A percentile compares a stretch with the other conserved stretches of the same genome.
phyloP scores from a whole-genome alignment of 2,888 invertebrate genomes.

The Agonopterix alstromeriana region DNA sequence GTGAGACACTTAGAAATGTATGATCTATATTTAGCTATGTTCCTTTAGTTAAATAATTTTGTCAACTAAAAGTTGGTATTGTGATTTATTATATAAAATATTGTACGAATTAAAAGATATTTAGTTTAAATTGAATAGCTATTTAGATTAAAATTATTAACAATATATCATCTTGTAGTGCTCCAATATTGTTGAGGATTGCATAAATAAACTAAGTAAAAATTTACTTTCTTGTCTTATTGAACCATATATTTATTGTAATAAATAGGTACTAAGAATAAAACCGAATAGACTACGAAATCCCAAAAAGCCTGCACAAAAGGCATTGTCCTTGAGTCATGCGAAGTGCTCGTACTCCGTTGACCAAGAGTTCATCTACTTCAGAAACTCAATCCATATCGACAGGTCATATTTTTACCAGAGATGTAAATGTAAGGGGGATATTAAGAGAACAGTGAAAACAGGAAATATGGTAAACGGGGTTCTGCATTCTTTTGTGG shows the following conservation, averaged over 20 bases:
- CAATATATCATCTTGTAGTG: conserved; percentile 58
- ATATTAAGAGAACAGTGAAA: no score
- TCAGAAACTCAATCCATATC: no score
- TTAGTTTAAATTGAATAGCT: conserved; percentile 61
- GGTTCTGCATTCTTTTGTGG: no score
- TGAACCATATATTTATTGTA: background rate
- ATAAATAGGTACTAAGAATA: no score
- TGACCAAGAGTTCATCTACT: no score
- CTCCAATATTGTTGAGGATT: conserved; percentile 68
- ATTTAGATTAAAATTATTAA: conserved; percentile 56
- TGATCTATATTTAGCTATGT: conserved; percentile 47
- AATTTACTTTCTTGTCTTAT: conserved; percentile 14
- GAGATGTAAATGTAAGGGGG: no score
- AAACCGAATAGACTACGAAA: no score
- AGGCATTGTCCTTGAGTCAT: no score
- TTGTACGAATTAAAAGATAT: conserved; percentile 62
- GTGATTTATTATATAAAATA: conserved; percentile 65
- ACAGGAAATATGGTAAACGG: no score
- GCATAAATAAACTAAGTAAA: conserved; percentile 70
- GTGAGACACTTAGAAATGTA: conserved; percentile 50
- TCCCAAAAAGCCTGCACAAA: no score
- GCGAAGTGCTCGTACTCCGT: no score
- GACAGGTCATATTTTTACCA: no score
- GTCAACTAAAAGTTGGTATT: conserved; percentile 73
- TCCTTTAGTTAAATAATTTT: conserved; percentile 58